Percentiles rank a stretch among this genome's conserved stretches.
phyloP scores from a whole-genome alignment of 2,888 invertebrate genomes.

The Acleris cristana region DNA sequence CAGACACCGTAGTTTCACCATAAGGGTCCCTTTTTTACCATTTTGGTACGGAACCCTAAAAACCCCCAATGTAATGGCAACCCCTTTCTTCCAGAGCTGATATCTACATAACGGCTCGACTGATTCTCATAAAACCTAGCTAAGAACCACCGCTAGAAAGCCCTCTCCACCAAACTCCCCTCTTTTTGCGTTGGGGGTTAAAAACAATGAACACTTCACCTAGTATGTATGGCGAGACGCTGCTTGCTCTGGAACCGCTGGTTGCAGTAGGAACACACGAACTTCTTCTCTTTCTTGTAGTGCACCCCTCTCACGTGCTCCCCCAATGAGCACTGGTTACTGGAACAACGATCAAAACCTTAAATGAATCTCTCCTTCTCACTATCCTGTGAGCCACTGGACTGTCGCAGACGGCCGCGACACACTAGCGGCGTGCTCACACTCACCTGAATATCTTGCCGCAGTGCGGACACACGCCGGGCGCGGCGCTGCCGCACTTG shows the following conservation, averaged over 20 bases:
- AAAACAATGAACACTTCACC: constrained; percentile 25
- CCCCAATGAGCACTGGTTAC: constrained; percentile 32
- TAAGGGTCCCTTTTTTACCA: no score
- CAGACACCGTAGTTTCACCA: no score
- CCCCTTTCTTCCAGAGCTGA: no score
- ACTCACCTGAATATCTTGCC: constrained; percentile 17
- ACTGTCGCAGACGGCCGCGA: no score
- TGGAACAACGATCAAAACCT: constrained; percentile 23
- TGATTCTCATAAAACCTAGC: no score
- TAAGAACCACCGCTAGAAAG: no score
- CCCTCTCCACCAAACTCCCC: no score
- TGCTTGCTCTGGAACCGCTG: constrained; percentile 42
- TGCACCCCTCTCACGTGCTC: constrained; percentile 38
- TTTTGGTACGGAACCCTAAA: no score
- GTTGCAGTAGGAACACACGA: constrained; percentile 40
- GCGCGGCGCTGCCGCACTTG: constrained; percentile 35
- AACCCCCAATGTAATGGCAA: no score
- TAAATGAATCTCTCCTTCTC: background rate
- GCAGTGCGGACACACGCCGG: constrained; percentile 24
- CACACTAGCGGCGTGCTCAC: background rate
- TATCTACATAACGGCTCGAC: no score
- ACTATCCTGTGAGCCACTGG: no score
- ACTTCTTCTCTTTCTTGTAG: constrained; percentile 38
- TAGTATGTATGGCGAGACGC: constrained; percentile 39
- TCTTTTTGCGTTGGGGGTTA: no score